A percentile compares a stretch with the other conserved stretches of the same genome.
Conservation (phyloP, 2,113 vertebrate species). For the Leptobrachium ailaonicum region DNA sequence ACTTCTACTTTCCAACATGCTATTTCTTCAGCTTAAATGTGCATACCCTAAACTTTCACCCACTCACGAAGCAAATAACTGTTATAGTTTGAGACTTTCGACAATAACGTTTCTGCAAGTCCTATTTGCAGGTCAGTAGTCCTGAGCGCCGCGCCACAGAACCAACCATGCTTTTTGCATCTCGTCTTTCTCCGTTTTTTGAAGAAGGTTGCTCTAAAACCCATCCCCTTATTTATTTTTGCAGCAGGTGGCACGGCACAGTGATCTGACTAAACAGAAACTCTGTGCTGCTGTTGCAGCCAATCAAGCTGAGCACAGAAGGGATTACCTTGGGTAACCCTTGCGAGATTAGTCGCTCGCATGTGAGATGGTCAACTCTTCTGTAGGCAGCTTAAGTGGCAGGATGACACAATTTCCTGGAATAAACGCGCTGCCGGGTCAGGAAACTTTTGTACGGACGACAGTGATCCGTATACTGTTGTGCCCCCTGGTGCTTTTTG, state of each 20-base stretch:
- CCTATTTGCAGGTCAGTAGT: too few relatives aligned
- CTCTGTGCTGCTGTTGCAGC: constrained; percentile 69
- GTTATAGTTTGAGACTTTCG: too few relatives aligned
- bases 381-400: constrained; percentile 76
- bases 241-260: constrained; percentile 62
- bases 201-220: not conserved
- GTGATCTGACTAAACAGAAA: constrained; percentile 76
- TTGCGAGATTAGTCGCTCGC: constrained; percentile 72
- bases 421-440: constrained; percentile 76
- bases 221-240: constrained; percentile 48
- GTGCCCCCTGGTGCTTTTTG: constrained; percentile 54
- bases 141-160: too few relatives aligned
- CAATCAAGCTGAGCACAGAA: constrained; percentile 68
- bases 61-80: too few relatives aligned
- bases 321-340: constrained; percentile 83
- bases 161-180: too few relatives aligned
- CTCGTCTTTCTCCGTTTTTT: not conserved
- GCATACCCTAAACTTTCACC: too few relatives aligned
- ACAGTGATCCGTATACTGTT: constrained; percentile 59
- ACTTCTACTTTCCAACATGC: too few relatives aligned
- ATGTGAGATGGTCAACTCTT: constrained; percentile 78
- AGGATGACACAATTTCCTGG: constrained; percentile 82
- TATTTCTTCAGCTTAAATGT: too few relatives aligned
- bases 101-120: too few relatives aligned
- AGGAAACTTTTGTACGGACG: constrained; percentile 70